phyloP scores from a whole-genome alignment of 64 coral and sea anemone species.

The Actinia tenebrosa region DNA sequence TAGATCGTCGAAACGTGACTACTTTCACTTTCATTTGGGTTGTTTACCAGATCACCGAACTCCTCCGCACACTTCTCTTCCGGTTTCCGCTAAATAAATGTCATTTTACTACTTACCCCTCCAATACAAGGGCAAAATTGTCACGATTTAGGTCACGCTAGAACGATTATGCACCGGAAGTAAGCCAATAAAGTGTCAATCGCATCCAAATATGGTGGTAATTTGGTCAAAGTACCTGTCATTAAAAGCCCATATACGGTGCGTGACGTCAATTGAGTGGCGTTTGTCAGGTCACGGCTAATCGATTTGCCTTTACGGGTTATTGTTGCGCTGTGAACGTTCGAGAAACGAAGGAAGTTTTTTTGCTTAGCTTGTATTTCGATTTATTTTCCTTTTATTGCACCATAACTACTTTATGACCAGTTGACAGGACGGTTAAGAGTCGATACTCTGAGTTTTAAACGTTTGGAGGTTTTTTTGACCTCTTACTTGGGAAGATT shows the following conservation, averaged over 20 bases:
- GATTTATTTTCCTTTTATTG: not conserved
- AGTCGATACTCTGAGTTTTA: not conserved
- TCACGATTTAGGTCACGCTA: conserved; percentile 1
- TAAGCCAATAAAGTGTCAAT: conserved; percentile 35
- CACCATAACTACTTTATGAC: not conserved
- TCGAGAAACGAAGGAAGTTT: conserved; percentile 32
- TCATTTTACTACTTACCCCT: not conserved
- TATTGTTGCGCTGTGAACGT: conserved; percentile 44
- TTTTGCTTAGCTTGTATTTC: conserved; percentile 14
- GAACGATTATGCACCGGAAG: conserved; percentile 51
- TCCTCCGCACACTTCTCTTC: conserved; percentile 2
- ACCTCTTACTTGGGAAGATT: not conserved
- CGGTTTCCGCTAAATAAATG: not conserved
- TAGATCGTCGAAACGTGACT: conserved; percentile 10
- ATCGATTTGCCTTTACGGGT: conserved; percentile 30
- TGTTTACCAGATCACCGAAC: conserved; percentile 3
- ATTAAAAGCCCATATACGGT: conserved; percentile 56
- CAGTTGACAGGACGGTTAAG: not conserved
- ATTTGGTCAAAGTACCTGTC: conserved; percentile 60
- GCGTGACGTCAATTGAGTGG: conserved; percentile 80
- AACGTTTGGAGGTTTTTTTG: not conserved
- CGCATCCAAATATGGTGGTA: conserved; percentile 44
- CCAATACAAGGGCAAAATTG: not conserved
- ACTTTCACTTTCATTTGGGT: conserved; percentile 8
- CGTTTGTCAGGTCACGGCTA: conserved; percentile 59